These are phyloP conservation scores for Drosophila virilis DNA, from an alignment of 1,140 invertebrate genomes.

Conservation along the genomic window DNA sequence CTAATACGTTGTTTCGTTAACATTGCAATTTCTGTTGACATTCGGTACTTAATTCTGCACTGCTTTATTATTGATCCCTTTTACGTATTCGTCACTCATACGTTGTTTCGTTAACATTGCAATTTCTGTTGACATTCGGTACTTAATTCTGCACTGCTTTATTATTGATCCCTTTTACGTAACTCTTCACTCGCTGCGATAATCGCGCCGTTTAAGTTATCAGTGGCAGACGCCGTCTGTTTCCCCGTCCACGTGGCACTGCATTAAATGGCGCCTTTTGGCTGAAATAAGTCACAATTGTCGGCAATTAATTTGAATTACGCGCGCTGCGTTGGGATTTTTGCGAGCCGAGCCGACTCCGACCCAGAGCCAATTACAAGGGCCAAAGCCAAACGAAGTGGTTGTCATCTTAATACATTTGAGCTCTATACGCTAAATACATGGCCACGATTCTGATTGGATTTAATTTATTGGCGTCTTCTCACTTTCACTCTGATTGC, in stretches of 20 bases:
- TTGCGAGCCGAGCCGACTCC: constrained; percentile 55
- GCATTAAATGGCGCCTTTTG: constrained; percentile 73
- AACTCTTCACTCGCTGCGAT: constrained; percentile 2
- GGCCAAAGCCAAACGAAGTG: constrained; percentile 46
- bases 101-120: too few relatives aligned
- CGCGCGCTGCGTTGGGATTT: constrained; percentile 64
- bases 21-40: too few relatives aligned
- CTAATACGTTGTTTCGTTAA: too few relatives aligned
- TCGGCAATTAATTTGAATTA: constrained; percentile 82
- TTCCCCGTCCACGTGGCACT: constrained; percentile 10
- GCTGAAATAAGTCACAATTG: constrained; percentile 73
- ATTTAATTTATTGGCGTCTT: constrained; percentile 78
- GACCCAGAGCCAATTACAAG: constrained; percentile 67
- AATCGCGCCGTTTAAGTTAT: constrained; percentile 45
- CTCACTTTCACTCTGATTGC: constrained; percentile 74
- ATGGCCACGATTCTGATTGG: constrained; percentile 50
- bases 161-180: constrained; percentile 45
- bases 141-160: not conserved
- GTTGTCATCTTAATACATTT: constrained; percentile 57
- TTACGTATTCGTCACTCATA: too few relatives aligned
- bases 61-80: too few relatives aligned
- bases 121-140: too few relatives aligned
- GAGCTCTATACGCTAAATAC: constrained; percentile 23
- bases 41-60: too few relatives aligned
- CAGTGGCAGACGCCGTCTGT: constrained; percentile 9